phyloP scores from a whole-genome alignment of 2,888 invertebrate species.

The Phrixothrix hirtus region DNA sequence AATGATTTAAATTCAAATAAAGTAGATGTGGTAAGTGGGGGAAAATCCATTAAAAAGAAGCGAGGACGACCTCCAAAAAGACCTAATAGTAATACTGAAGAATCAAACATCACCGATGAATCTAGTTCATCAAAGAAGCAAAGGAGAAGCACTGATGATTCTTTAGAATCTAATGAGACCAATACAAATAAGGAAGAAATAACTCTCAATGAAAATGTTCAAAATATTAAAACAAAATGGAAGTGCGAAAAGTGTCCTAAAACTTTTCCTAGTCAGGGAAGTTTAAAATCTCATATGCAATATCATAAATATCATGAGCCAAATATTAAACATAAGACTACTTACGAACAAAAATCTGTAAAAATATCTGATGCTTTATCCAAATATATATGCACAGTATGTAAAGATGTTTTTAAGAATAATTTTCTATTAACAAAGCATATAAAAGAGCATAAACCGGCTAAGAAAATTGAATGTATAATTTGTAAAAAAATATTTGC shows the following conservation, averaged over 20 bases:
- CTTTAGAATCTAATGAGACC: slow-evolving; percentile 14
- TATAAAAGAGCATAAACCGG: slow-evolving; percentile 25
- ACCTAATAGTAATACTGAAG: slow-evolving; percentile 1
- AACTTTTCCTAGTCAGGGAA: slow-evolving; percentile 51
- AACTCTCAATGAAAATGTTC: neutral
- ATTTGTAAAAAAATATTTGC: slow-evolving; percentile 46
- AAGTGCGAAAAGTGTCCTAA: slow-evolving; percentile 50
- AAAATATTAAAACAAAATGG: slow-evolving; percentile 18
- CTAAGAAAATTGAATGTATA: slow-evolving; percentile 37
- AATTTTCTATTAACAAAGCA: slow-evolving; percentile 45
- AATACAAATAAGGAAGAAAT: slow-evolving; percentile 36
- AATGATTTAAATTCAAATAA: slow-evolving; percentile 3
- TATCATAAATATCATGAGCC: slow-evolving; percentile 45
- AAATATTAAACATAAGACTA: too few relatives aligned
- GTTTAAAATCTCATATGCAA: slow-evolving; percentile 50
- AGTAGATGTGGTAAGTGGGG: neutral
- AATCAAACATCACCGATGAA: neutral
- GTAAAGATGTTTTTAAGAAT: slow-evolving; percentile 48
- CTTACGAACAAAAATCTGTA: too few relatives aligned
- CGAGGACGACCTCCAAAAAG: slow-evolving; percentile 16
- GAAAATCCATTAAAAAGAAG: slow-evolving; percentile 5
- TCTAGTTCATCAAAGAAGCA: slow-evolving; percentile 19
- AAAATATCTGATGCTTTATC: too few relatives aligned
- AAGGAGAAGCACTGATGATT: slow-evolving; percentile 18
- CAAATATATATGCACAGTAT: slow-evolving; percentile 47